A percentile compares a stretch with the other conserved stretches of the same genome.
Conservation (phyloP, 2,888 invertebrate species). For the Limnephilus marmoratus region DNA sequence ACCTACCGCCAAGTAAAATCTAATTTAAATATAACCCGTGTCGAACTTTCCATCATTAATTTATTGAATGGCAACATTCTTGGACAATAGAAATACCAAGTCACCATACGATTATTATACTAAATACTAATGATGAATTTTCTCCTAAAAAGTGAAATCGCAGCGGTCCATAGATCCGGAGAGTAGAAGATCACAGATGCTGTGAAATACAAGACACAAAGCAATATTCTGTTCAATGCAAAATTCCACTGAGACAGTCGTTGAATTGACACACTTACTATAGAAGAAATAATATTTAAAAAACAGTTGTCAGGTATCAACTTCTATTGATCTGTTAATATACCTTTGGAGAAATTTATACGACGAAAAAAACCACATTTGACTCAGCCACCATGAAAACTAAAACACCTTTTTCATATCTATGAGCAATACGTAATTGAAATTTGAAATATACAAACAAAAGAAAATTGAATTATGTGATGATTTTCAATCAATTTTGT, state of each 20-base stretch:
- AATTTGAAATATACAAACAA: background rate
- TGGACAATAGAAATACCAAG: constrained; percentile 17
- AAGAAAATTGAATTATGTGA: background rate
- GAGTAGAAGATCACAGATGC: constrained; percentile 12
- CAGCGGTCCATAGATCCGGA: background rate
- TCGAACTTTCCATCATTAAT: constrained; percentile 6
- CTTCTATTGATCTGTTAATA: background rate
- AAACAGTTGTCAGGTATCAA: background rate
- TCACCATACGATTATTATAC: background rate
- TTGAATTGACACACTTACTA: constrained; percentile 3
- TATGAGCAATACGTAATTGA: background rate
- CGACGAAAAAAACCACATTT: constrained; percentile 13
- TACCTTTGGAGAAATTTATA: background rate
- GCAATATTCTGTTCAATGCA: background rate
- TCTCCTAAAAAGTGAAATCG: constrained; percentile 38
- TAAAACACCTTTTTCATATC: background rate
- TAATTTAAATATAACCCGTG: background rate
- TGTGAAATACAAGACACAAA: background rate
- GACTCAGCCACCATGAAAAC: background rate
- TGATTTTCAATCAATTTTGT: background rate
- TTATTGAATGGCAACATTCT: background rate
- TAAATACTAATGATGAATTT: background rate
- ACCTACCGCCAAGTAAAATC: background rate
- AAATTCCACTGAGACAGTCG: constrained; percentile 18
- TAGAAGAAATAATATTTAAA: background rate